These are phyloP conservation scores for Diacarnus erythraeanus DNA, from an alignment of 37 sponge, comb jelly and placozoan species.

Conservation along the genomic window DNA sequence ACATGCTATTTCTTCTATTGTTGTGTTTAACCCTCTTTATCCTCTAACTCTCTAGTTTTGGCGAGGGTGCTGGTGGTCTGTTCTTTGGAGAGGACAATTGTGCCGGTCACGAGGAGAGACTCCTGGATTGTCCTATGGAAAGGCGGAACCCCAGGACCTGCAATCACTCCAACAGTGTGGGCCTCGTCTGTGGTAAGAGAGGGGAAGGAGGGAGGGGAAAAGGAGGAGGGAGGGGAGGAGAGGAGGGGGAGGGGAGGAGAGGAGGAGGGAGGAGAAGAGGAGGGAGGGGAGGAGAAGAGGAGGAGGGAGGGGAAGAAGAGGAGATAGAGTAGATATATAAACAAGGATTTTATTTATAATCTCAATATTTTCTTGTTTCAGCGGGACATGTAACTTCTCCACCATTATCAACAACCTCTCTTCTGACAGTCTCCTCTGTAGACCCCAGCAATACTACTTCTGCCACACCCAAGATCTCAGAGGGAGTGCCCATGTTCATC, in stretches of 20 bases:
- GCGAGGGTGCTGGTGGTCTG: neutral
- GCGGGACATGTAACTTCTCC: too few species aligned
- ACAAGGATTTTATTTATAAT: too few species aligned
- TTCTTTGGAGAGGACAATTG: conserved; percentile 24
- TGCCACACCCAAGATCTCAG: neutral
- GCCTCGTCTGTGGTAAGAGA: conserved; percentile 35
- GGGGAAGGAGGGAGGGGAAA: conserved; percentile 9
- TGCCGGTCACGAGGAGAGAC: conserved; percentile 2
- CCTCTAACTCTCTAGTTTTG: conserved; percentile 9
- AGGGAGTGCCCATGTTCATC: neutral
- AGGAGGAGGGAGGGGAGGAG: too few species aligned
- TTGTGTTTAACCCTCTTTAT: neutral
- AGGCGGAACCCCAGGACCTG: neutral
- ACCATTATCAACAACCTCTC: neutral
- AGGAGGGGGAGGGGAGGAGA: too few species aligned
- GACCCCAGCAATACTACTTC: neutral
- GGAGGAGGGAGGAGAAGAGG: too few species aligned
- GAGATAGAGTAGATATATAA: too few species aligned
- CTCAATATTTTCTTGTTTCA: neutral
- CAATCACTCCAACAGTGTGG: conserved; percentile 17
- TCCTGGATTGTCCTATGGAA: conserved; percentile 14
- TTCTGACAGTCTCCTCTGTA: neutral
- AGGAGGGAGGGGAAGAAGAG: too few species aligned
- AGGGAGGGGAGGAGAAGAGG: conserved; percentile 11
- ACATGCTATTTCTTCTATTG: neutral